phyloP scores from a whole-genome alignment of 2,113 vertebrate species.

The Hemibagrus wyckioides region DNA sequence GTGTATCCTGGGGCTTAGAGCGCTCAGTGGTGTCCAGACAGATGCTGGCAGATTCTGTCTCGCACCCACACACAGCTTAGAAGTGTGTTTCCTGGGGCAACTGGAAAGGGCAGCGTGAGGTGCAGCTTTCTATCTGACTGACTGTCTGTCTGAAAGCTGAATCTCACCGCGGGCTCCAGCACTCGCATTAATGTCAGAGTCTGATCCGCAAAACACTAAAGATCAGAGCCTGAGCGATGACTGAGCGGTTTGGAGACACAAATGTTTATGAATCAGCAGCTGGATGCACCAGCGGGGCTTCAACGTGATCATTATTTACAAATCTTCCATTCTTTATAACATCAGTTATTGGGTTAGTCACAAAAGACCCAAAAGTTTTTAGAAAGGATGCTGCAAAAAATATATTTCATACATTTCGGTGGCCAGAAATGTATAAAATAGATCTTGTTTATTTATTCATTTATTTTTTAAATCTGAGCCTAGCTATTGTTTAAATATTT shows the following conservation, averaged over 20 bases:
- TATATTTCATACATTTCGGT: not conserved
- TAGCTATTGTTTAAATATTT: not conserved
- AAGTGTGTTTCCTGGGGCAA: not conserved
- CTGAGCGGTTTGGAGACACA: not conserved
- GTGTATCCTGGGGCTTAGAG: not conserved
- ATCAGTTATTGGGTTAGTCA: not conserved
- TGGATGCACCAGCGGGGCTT: not conserved
- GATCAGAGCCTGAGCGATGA: slow-evolving; percentile 31
- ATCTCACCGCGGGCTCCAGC: slow-evolving; percentile 68
- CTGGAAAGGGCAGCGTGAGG: not conserved
- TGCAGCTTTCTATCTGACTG: not conserved
- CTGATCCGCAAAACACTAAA: slow-evolving; percentile 66
- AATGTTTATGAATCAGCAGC: not conserved
- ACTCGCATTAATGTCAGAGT: slow-evolving; percentile 77
- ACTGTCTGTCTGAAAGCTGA: slow-evolving; percentile 56
- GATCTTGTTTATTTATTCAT: not conserved
- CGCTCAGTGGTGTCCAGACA: not conserved
- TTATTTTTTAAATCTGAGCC: not conserved
- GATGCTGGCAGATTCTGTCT: not conserved
- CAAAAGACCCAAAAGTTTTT: not conserved
- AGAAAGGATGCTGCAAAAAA: not conserved
- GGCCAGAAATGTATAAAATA: not conserved
- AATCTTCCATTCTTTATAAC: not conserved
- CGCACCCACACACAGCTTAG: not conserved
- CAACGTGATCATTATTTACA: not conserved